Evolutionary conservation across 2,797 vertebrate species (phyloP), one percentile per base, ranked within the genome.

Genomic region (Myioborus melanocephalus): DNA sequence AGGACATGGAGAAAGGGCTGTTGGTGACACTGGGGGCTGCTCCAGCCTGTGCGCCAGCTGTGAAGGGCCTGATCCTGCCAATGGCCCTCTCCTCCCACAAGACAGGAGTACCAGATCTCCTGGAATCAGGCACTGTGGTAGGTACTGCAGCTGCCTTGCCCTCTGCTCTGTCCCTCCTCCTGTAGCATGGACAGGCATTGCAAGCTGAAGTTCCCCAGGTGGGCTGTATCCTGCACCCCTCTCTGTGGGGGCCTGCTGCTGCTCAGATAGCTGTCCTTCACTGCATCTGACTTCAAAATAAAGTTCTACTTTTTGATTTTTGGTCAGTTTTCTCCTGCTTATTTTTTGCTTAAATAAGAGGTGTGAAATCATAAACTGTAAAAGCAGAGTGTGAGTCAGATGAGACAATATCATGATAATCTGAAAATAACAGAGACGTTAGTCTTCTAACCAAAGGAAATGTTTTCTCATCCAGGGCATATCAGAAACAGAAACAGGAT

Each of bases 401-500:
- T 12, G 13, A 90, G 65, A 61, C n/a, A 60, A 24, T 28, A 66
- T 26, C 1, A 1, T 21, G 37, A 83, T 30, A 71, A 34, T 81
- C 80, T 91, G 65, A 71, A 71, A 94, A 24, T 41, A 91, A 82
- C 15, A 78, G 65, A 89, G 66, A 46, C 19, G 27, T 89, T 41
- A 81, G 56, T 53, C 15, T 83, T 87, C 81, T 77, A 96, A 85
- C 56, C 46, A 90, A 85, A 84, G 53, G 46, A 73, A 94, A 73
- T 0, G 2, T 47, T 65, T 90, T 93, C 50, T 89, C n/a, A 89
- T 89, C 87, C 73, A 87, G 85, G 15, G 73, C 52, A 89, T 70
- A 46, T 92, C 85, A 94, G 80, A 91, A 94, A 92, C 83, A 88
- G 91, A 92, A 96, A 95, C n/a, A 96, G 50, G 39, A 87, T 90